Conservation (phyloP, 2,888 invertebrate species). For the Antheraea yamamai region DNA sequence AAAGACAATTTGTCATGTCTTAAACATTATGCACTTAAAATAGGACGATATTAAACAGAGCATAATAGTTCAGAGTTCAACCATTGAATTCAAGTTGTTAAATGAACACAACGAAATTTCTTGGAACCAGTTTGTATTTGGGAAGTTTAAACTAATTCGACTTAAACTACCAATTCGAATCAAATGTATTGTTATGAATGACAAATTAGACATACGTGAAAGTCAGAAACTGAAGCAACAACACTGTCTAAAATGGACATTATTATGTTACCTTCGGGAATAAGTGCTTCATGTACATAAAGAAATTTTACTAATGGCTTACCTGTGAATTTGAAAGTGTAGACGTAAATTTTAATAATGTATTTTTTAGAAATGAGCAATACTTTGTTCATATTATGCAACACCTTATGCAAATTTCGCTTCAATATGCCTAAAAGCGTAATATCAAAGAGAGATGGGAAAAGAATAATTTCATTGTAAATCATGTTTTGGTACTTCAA, state of each 20-base stretch:
- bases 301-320: constrained; percentile 10
- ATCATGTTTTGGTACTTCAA: neutral
- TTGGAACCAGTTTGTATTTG: constrained; percentile 4
- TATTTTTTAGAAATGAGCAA: constrained; percentile 4
- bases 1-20: constrained; percentile 34
- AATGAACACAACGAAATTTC: neutral
- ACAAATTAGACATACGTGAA: neutral
- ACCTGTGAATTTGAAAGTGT: neutral
- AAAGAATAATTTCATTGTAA: neutral
- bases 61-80: constrained; percentile 11
- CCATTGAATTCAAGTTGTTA: neutral
- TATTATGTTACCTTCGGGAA: neutral
- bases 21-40: constrained; percentile 24
- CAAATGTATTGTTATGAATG: neutral
- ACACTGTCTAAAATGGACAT: neutral
- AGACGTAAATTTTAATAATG: neutral
- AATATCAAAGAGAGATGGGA: neutral
- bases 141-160: neutral
- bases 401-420: constrained; percentile 4
- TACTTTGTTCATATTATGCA: neutral
- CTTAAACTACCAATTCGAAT: too few species aligned
- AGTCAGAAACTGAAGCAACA: neutral
- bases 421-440: neutral
- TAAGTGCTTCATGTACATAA: neutral
- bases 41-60: constrained; percentile 23